A percentile compares a stretch with the other conserved stretches of the same genome.
Evolutionary conservation across 2,888 invertebrate genomes (phyloP).

Genomic region (Megamerina dolium): DNA sequence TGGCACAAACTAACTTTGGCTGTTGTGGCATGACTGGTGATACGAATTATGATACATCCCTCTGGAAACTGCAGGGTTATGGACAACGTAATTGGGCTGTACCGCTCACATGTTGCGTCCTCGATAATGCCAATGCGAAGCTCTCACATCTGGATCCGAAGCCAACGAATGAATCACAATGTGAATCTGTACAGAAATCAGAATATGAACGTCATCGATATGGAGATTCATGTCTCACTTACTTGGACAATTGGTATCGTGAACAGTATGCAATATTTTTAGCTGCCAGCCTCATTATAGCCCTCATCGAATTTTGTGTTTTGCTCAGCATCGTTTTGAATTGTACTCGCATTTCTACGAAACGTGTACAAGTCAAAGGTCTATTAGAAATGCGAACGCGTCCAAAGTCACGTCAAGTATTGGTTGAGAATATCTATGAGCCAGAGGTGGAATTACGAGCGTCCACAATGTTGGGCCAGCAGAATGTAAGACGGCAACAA

Average conservation of each 20-base stretch:
- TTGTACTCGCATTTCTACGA: slow-evolving; percentile 56
- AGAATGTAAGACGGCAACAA: too few relatives aligned
- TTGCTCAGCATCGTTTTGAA: slow-evolving; percentile 65
- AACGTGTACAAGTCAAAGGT: slow-evolving; percentile 25
- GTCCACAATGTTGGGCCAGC: slow-evolving; percentile 3
- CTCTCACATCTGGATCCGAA: slow-evolving; percentile 68
- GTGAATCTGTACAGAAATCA: slow-evolving; percentile 54
- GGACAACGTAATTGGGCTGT: slow-evolving; percentile 65
- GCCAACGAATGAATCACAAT: slow-evolving; percentile 64
- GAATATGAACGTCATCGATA: slow-evolving; percentile 43
- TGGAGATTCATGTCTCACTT: slow-evolving; percentile 56
- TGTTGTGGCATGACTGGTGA: slow-evolving; percentile 77
- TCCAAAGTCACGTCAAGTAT: slow-evolving; percentile 32
- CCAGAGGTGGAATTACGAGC: slow-evolving; percentile 36
- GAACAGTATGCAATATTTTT: slow-evolving; percentile 67
- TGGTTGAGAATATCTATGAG: slow-evolving; percentile 45
- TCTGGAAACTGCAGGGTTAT: slow-evolving; percentile 70
- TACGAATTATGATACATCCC: slow-evolving; percentile 72
- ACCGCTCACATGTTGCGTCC: slow-evolving; percentile 64
- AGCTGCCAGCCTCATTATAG: slow-evolving; percentile 59
- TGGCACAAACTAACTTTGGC: slow-evolving; percentile 65
- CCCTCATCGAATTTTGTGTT: slow-evolving; percentile 67
- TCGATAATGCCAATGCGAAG: slow-evolving; percentile 53
- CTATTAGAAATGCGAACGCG: slow-evolving; percentile 23
- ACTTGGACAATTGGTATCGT: slow-evolving; percentile 70